Base-by-base conservation (phyloP, 2,797 vertebrate genomes). In the Hippopotamyrus pictus region DNA sequence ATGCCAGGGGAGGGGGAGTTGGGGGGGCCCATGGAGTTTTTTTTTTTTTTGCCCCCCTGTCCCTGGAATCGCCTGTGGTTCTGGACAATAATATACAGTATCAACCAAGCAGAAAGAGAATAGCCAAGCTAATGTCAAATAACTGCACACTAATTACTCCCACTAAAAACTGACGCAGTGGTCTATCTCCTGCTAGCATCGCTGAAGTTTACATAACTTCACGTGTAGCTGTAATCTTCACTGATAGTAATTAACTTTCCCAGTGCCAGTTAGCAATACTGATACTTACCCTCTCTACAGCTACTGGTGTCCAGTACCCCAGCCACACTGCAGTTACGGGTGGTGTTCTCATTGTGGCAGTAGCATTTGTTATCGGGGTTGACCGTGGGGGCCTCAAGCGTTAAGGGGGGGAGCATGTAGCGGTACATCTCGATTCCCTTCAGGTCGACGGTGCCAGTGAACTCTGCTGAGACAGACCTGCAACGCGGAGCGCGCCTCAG, bases 391-490 rank as follows among this genome's bases (percentile, higher is more conserved):
- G 98, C 94, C 0, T 96, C 97, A 82, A 99, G 93, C 0, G 97
- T 96, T 6, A 91, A 65, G 0, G 92, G 4, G 48, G 94, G 95
- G 83, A 99, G 95, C 14, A 88, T 0, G 90, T 94, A 99, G 88
- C 97, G 97, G 87, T 97, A 97, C 41, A 99, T 96, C 0, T 94
- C 76, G 46, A 99, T 99, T 88, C 97, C 97, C 93, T 97, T 97
- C 91, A 98, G 94, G 0, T 92, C 4, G 62, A 93, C 0, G 19
- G 92, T 95, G 0, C 65, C 0, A 0, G 91, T 29, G 91, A 94
- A 99, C 25, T 92, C 87, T 86, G 96, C 97, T 0, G 96, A 97
- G 90, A 98, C 96, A 0, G 98, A 98, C 93, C 98, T 99, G 93
- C 33, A 37, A 46, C 25, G 8, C 17, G 37, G 46, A 73, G 44